Evolutionary conservation across 2,797 vertebrate genomes (phyloP).

Genomic region (Danio kyathit): DNA sequence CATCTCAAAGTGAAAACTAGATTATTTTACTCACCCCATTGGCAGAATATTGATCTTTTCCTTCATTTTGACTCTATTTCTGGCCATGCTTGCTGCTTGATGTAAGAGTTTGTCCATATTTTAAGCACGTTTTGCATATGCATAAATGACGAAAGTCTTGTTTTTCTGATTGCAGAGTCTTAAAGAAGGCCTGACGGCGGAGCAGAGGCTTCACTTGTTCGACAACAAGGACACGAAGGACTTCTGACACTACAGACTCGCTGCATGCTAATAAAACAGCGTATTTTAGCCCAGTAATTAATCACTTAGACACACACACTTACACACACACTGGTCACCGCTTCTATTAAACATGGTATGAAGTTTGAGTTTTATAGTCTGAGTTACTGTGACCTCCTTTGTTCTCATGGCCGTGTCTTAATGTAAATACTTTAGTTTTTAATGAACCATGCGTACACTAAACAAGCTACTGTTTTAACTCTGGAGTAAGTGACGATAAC

Average conservation of each 20-base stretch:
- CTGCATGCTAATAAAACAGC: slow-evolving; percentile 79
- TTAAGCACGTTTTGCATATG: background rate
- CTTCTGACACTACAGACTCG: slow-evolving; percentile 77
- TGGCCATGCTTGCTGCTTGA: too few relatives aligned
- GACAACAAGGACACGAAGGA: slow-evolving; percentile 86
- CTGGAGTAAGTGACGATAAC: slow-evolving; percentile 68
- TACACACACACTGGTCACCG: slow-evolving; percentile 79
- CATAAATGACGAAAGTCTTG: background rate
- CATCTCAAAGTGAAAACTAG: too few relatives aligned
- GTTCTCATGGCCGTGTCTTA: slow-evolving; percentile 76
- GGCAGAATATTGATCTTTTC: too few relatives aligned
- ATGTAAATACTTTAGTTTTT: slow-evolving; percentile 86
- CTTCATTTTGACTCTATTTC: too few relatives aligned
- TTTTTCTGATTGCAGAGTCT: slow-evolving; percentile 75
- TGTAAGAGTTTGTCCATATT: background rate
- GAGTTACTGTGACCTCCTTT: slow-evolving; percentile 83
- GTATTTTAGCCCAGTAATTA: slow-evolving; percentile 80
- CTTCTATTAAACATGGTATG: slow-evolving; percentile 80
- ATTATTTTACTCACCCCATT: too few relatives aligned
- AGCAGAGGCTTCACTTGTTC: slow-evolving; percentile 86
- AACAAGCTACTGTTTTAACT: slow-evolving; percentile 88
- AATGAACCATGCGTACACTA: slow-evolving; percentile 78
- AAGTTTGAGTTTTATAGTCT: slow-evolving; percentile 82
- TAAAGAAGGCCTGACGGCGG: slow-evolving; percentile 85
- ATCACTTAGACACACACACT: slow-evolving; percentile 69